Evolutionary conservation across 2,888 invertebrate genomes (phyloP).

Genomic region (Nomada goodeniana): DNA sequence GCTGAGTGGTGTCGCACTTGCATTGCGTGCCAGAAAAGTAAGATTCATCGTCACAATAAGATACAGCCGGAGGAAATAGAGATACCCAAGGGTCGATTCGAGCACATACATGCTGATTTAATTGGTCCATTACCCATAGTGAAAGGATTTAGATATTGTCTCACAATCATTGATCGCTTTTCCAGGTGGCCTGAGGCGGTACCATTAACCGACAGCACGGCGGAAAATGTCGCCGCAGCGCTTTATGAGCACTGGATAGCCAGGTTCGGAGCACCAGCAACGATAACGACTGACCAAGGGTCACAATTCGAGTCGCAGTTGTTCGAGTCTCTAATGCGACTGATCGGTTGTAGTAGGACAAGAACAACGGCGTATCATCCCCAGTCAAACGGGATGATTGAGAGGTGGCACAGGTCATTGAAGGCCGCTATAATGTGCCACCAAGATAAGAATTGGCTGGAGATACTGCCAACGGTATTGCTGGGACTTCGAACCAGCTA

Average conservation of each 20-base stretch:
- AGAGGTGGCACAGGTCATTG: background rate
- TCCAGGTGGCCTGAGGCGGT: conserved; percentile 1
- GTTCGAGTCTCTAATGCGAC: background rate
- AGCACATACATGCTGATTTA: conserved; percentile 25
- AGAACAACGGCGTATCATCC: background rate
- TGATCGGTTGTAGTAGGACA: background rate
- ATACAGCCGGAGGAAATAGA: background rate
- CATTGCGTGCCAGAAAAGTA: background rate
- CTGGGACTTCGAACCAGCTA: conserved; percentile 4
- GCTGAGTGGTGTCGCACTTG: no score
- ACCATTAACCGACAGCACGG: background rate
- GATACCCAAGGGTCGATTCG: conserved; percentile 6
- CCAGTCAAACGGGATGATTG: background rate
- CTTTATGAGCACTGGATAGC: no score
- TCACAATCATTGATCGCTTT: no score
- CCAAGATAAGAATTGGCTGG: background rate
- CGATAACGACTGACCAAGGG: no score
- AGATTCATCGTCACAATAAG: conserved; percentile 28
- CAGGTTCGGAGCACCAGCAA: no score
- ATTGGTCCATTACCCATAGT: conserved; percentile 1
- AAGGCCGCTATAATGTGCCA: conserved; percentile 8
- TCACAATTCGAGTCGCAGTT: background rate
- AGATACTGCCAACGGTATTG: background rate
- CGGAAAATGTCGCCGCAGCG: background rate
- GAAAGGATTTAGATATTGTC: background rate